These are phyloP conservation scores for Rhynchophorus ferrugineus DNA, from an alignment of 1,140 invertebrate species.

Conservation along the genomic window DNA sequence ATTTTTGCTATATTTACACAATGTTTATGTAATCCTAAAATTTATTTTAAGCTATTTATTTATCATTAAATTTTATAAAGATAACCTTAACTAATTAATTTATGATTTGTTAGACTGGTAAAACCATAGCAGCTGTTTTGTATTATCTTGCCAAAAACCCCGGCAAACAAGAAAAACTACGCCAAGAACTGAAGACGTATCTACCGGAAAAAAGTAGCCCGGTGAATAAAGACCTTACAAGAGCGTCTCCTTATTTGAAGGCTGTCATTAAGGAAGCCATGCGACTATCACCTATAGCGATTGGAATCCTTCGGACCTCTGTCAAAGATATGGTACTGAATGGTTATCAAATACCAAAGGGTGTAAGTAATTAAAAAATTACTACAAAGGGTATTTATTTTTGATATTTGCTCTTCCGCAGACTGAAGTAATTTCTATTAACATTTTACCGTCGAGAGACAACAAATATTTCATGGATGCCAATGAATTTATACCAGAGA, in stretches of 20 bases:
- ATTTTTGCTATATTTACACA: too few species aligned
- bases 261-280: constrained; percentile 60
- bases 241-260: constrained; percentile 51
- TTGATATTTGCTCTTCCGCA: constrained; percentile 13
- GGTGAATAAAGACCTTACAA: constrained; percentile 41
- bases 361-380: too few species aligned
- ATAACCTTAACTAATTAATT: too few species aligned
- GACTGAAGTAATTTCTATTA: constrained; percentile 20
- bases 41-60: too few species aligned
- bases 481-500: constrained; percentile 32
- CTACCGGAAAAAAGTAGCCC: constrained; percentile 29
- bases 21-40: too few species aligned
- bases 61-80: too few species aligned
- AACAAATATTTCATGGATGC: constrained; percentile 27
- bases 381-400: too few species aligned
- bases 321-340: constrained; percentile 48
- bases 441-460: constrained; percentile 14
- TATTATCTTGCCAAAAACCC: constrained; percentile 33
- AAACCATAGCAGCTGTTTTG: constrained; percentile 22
- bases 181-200: constrained; percentile 25
- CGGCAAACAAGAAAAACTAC: constrained; percentile 26
- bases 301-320: constrained; percentile 44
- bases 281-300: constrained; percentile 47
- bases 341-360: constrained; percentile 53
- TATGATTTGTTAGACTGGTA: constrained; percentile 34